Percentiles rank a stretch among this genome's conserved stretches.
Conservation (phyloP, 2,797 vertebrate species). For the Chromobotia macracanthus region DNA sequence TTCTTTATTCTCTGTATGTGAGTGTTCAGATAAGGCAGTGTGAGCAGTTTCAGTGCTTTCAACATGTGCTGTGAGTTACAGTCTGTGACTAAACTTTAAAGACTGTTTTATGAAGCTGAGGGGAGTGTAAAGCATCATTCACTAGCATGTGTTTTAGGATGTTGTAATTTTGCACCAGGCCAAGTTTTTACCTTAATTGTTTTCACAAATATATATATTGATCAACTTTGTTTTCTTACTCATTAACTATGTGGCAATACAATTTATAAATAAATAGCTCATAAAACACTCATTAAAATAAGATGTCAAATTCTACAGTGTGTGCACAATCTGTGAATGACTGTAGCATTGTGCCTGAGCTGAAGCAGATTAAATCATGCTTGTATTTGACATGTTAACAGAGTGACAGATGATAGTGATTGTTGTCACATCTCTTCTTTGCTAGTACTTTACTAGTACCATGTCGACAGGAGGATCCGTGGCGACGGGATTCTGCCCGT, state of each 20-base stretch:
- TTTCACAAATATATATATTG: constrained; percentile 42
- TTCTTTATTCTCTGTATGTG: constrained; percentile 63
- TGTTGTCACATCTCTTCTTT: constrained; percentile 73
- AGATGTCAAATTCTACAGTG: not conserved
- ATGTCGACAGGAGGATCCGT: constrained; percentile 68
- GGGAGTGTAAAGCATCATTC: constrained; percentile 42
- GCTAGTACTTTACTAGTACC: constrained; percentile 62
- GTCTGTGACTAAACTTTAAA: constrained; percentile 44
- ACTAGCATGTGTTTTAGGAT: constrained; percentile 34
- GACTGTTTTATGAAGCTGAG: constrained; percentile 48
- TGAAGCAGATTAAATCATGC: constrained; percentile 20
- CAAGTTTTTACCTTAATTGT: constrained; percentile 11
- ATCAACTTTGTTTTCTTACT: constrained; percentile 27
- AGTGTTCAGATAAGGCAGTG: constrained; percentile 15
- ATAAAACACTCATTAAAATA: not conserved
- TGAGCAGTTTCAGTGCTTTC: constrained; percentile 33
- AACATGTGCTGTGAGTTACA: constrained; percentile 41
- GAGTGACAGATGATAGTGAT: constrained; percentile 64
- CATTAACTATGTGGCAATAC: not conserved
- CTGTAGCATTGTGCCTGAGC: not conserved
- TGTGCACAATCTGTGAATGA: not conserved
- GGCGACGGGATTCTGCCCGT: constrained; percentile 74
- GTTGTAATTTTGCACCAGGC: constrained; percentile 29
- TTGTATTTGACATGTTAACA: not conserved
- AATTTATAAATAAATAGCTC: not conserved